Evolutionary conservation across 2,113 vertebrate species (phyloP).

Genomic region (Benitochromis conjunctus): DNA sequence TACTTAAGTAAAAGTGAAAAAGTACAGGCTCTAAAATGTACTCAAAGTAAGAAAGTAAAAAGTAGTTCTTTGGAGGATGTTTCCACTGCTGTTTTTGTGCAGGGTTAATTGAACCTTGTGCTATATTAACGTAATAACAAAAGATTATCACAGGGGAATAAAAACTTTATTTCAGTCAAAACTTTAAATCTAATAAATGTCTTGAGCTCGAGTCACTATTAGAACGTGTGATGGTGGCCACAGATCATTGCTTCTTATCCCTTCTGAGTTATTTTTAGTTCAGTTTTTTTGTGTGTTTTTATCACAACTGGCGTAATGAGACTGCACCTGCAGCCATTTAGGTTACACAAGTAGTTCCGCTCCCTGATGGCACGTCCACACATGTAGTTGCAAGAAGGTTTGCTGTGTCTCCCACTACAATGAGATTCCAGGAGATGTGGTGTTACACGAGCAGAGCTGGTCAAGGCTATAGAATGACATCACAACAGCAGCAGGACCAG

Average conservation of each 20-base stretch:
- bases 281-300: not conserved
- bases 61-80: no score
- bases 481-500: not conserved
- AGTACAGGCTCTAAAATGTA: not conserved
- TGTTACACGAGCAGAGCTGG: not conserved
- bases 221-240: not conserved
- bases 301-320: not conserved
- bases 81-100: no score
- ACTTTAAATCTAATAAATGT: not conserved
- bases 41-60: not conserved
- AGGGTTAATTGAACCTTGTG: no score
- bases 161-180: not conserved
- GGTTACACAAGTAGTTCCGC: not conserved
- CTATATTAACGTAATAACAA: no score
- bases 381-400: not conserved
- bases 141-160: not conserved
- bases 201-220: not conserved
- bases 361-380: not conserved
- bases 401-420: not conserved
- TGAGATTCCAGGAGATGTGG: accelerated
- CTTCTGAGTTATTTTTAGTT: not conserved
- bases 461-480: not conserved
- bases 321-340: not conserved
- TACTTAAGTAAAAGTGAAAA: no score
- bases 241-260: not conserved